Evolutionary conservation across 2,888 invertebrate species (phyloP).

Genomic region (Nemotelus pantherinus): DNA sequence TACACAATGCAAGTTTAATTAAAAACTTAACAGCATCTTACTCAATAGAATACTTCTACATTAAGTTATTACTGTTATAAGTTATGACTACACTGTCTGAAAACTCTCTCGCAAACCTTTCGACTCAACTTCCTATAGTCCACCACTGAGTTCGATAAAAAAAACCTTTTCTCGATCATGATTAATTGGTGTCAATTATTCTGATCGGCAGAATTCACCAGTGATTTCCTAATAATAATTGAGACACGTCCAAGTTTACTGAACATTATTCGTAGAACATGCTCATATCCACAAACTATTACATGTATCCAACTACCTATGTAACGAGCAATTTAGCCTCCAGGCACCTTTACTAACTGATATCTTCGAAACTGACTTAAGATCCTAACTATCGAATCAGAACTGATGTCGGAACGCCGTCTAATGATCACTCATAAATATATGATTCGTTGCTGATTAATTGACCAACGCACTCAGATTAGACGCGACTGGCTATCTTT

Average conservation of each 20-base stretch:
- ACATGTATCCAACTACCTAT: no score
- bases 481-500: neutral
- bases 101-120: no score
- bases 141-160: neutral
- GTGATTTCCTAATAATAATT: slow-evolving; percentile 38
- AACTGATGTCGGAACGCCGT: slow-evolving; percentile 10
- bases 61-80: no score
- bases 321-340: no score
- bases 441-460: slow-evolving; percentile 20
- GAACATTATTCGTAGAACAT: slow-evolving; percentile 10
- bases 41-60: no score
- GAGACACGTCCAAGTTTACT: slow-evolving; percentile 33
- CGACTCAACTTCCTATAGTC: no score
- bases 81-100: no score
- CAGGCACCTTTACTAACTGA: no score
- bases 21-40: no score
- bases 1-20: no score
- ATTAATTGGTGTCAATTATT: slow-evolving; percentile 49
- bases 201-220: slow-evolving; percentile 35
- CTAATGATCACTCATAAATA: neutral
- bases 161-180: slow-evolving; percentile 16
- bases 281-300: neutral
- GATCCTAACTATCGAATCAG: no score
- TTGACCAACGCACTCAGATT: slow-evolving; percentile 8
- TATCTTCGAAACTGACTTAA: no score